A percentile compares a stretch with the other conserved stretches of the same genome.
Conservation (phyloP, 2,888 invertebrate genomes). For the Brachyptera risi region DNA sequence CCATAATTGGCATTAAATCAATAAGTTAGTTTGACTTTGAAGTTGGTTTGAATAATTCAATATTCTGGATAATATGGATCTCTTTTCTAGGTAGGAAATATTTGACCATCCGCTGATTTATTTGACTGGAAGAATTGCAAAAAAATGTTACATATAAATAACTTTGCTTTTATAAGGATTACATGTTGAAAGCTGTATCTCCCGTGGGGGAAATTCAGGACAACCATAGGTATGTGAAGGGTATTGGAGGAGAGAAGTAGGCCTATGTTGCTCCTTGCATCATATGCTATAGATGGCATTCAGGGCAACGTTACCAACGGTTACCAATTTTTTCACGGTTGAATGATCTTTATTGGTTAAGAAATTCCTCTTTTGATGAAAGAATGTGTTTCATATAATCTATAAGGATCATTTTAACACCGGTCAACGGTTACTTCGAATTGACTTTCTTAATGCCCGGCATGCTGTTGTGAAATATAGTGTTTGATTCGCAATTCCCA, state of each 20-base stretch:
- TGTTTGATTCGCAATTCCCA: no score
- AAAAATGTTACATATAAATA: neutral
- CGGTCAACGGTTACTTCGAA: slow-evolving; percentile 1
- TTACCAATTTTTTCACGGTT: slow-evolving; percentile 1
- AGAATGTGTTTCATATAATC: slow-evolving; percentile 17
- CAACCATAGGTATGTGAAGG: neutral
- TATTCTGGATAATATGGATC: no score
- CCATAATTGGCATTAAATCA: no score
- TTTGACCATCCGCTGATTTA: no score
- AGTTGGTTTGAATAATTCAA: no score
- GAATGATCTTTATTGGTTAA: slow-evolving; percentile 13
- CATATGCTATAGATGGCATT: neutral
- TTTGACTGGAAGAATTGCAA: neutral
- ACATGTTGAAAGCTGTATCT: neutral
- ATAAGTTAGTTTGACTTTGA: no score
- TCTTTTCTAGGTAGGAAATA: no score
- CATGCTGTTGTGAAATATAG: no score
- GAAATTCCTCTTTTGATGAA: slow-evolving; percentile 18
- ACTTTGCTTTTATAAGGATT: neutral
- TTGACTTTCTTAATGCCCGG: no score
- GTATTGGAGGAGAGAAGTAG: neutral
- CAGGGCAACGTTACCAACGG: neutral
- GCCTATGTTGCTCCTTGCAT: no score
- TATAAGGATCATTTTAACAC: neutral
- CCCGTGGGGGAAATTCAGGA: neutral